phyloP scores from a whole-genome alignment of 2,797 vertebrate genomes.

The Myripristis jacobus region DNA sequence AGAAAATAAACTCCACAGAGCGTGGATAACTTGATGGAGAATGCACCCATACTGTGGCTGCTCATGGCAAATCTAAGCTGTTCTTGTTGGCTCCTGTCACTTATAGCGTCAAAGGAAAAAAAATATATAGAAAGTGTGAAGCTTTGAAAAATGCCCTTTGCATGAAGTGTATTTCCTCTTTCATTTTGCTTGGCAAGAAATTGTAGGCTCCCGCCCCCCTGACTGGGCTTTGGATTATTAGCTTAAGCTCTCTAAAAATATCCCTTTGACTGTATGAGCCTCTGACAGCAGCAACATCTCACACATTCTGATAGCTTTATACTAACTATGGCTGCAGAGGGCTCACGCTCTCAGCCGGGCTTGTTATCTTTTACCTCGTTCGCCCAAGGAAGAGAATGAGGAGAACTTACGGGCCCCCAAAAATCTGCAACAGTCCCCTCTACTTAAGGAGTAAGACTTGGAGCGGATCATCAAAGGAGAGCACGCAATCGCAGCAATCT shows the following conservation, averaged over 20 bases:
- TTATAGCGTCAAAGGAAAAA: constrained; percentile 45
- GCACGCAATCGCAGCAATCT: constrained; percentile 71
- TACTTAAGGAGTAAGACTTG: constrained; percentile 45
- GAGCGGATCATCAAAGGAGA: constrained; percentile 66
- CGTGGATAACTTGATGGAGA: background rate
- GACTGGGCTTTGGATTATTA: constrained; percentile 83
- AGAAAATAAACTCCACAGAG: background rate
- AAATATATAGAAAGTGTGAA: constrained; percentile 48
- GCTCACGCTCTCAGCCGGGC: constrained; percentile 67
- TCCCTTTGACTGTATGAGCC: constrained; percentile 82
- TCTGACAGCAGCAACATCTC: constrained; percentile 81
- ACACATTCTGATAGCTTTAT: constrained; percentile 81
- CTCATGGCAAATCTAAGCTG: constrained; percentile 34
- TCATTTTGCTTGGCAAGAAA: constrained; percentile 75
- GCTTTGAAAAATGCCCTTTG: constrained; percentile 67
- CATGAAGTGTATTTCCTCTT: constrained; percentile 68
- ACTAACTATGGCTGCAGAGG: constrained; percentile 73
- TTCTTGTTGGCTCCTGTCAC: constrained; percentile 56
- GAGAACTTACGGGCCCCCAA: constrained; percentile 40
- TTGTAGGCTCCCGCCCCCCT: constrained; percentile 56
- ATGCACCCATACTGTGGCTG: constrained; percentile 11
- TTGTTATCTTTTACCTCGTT: constrained; percentile 79
- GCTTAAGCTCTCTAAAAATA: constrained; percentile 86
- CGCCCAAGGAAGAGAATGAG: constrained; percentile 60
- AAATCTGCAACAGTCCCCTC: constrained; percentile 49